These are phyloP conservation scores for Conops quadrifasciatus DNA, from an alignment of 2,888 invertebrate species.

Conservation along the genomic window DNA sequence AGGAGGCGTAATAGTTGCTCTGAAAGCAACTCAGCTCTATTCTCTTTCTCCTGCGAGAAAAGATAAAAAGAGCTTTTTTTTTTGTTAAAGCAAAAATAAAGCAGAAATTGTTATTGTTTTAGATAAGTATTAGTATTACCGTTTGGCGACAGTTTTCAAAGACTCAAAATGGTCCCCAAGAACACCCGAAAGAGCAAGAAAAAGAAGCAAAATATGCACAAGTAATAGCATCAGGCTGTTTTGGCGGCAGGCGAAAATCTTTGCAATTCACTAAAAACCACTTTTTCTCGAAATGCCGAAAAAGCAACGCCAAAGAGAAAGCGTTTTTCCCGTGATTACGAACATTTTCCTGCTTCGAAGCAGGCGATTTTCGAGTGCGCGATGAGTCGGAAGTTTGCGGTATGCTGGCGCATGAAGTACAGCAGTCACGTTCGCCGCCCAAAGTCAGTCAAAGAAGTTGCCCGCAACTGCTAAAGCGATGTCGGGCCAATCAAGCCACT, in stretches of 20 bases:
- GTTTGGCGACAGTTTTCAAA: no score
- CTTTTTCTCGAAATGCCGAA: no score
- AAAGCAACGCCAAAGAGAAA: background rate
- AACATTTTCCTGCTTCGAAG: background rate
- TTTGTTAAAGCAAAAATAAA: no score
- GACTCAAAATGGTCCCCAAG: background rate
- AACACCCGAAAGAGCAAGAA: background rate
- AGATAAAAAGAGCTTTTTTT: no score
- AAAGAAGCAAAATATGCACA: background rate
- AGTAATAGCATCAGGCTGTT: background rate
- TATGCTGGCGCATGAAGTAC: background rate
- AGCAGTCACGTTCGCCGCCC: constrained; percentile 11
- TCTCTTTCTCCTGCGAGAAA: no score
- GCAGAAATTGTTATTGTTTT: no score
- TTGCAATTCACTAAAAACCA: no score
- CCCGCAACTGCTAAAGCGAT: background rate
- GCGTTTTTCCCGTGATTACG: constrained; percentile 7
- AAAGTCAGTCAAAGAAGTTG: background rate
- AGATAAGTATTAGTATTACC: no score
- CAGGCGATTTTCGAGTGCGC: background rate
- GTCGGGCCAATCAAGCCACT: background rate
- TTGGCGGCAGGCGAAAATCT: background rate
- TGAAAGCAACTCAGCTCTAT: constrained; percentile 6
- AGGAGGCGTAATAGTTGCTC: background rate
- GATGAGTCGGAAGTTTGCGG: background rate